Percentiles rank a stretch among this genome's conserved stretches.
Conservation (phyloP, 2,888 invertebrate species). For the Rotaria macrura region DNA sequence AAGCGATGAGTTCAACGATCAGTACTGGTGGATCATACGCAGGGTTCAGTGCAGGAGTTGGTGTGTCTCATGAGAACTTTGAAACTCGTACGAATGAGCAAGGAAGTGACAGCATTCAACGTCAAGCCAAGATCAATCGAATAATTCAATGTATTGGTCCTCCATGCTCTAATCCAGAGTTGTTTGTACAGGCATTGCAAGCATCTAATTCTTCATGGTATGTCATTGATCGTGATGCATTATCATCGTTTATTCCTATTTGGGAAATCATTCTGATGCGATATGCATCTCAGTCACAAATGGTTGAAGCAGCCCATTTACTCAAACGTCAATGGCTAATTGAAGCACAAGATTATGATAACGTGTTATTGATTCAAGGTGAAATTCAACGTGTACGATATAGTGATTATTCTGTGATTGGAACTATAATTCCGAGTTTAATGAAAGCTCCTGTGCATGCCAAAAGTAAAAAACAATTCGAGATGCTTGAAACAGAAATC, state of each 20-base stretch:
- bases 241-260: background rate
- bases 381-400: background rate
- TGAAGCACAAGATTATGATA: background rate
- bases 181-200: background rate
- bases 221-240: background rate
- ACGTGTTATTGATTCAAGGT: background rate
- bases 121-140: background rate
- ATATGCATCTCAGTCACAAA: background rate
- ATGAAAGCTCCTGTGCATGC: background rate
- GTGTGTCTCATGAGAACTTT: background rate
- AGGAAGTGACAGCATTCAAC: background rate
- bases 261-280: background rate
- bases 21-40: background rate
- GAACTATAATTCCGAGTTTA: background rate
- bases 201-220: background rate
- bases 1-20: background rate
- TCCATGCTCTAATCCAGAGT: background rate
- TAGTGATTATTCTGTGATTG: background rate
- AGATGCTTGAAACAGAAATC: background rate
- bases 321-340: background rate
- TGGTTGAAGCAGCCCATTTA: background rate
- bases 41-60: background rate
- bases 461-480: background rate
- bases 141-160: background rate
- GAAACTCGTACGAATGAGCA: background rate